Percentiles rank a stretch among this genome's conserved stretches.
Conservation (phyloP, 2,113 vertebrate genomes). For the Corynorhinus townsendii region DNA sequence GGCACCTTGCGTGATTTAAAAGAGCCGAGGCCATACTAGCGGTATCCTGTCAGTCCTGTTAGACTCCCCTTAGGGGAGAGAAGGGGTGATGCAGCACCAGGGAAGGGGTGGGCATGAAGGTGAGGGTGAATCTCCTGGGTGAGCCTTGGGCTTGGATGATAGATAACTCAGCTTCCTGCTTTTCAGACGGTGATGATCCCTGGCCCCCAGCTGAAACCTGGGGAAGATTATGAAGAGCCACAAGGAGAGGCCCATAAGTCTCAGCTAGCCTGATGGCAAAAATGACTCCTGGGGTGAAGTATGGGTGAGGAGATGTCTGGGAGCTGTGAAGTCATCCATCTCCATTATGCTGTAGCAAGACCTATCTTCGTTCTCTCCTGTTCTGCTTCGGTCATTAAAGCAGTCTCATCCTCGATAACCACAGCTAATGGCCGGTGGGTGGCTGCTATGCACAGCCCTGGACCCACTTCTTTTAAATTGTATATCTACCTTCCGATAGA, state of each 20-base stretch:
- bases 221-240: slow-evolving; percentile 80
- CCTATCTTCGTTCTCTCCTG: neutral
- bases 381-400: neutral
- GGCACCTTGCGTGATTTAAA: fast-evolving
- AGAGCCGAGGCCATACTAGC: too few relatives aligned
- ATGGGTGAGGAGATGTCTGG: neutral
- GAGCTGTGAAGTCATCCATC: neutral
- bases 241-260: slow-evolving; percentile 68
- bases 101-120: neutral
- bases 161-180: slow-evolving; percentile 37
- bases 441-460: neutral
- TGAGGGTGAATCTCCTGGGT: neutral
- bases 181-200: slow-evolving; percentile 92
- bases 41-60: neutral
- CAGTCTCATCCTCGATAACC: neutral
- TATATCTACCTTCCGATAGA: neutral
- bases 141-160: neutral
- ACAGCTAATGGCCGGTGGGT: neutral
- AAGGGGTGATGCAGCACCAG: neutral
- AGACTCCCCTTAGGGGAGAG: slow-evolving; percentile 45
- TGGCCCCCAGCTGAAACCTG: slow-evolving; percentile 82
- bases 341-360: neutral
- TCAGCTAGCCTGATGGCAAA: slow-evolving; percentile 76
- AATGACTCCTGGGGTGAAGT: neutral
- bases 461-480: neutral